Evolutionary conservation across 2,888 invertebrate genomes (phyloP), one percentile per base, ranked within the genome.

Genomic region (Amorpha juglandis): DNA sequence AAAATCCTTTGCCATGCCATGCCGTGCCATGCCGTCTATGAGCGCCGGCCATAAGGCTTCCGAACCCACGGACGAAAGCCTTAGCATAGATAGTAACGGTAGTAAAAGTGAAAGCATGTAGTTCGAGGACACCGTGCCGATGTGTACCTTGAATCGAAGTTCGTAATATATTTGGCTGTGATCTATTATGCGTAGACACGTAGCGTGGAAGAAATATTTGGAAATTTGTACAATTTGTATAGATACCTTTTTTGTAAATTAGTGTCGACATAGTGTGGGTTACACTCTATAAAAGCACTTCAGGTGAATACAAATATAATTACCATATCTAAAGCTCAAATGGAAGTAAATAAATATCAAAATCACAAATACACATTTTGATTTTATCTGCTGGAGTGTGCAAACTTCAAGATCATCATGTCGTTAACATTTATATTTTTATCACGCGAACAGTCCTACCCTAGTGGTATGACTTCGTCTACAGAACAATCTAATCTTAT

Each of bases 371-470:
- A 33, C 0, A 58, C 38, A 58, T 19, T 19, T 19, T 14, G 3
- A 16, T 42, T 58, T 58, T 38, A 58, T 42, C 38, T 38, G 9
- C 33, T n/a, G n/a, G n/a, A n/a, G n/a, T n/a, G n/a, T n/a, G n/a
- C n/a, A n/a, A n/a, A n/a, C n/a, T n/a, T n/a, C n/a, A n/a, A n/a
- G n/a, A n/a, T n/a, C n/a, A n/a, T n/a, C n/a, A n/a, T n/a, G n/a
- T n/a, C n/a, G 19, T 50, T 16, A 50, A 8, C 19, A 11, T 16
- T 58, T 11, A 58, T 58, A 9, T 6, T 16, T 11, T 58, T 58
- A 58, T 42, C 58, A 35, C 16, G 3, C 3, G 35, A 11, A 6
- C 9, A 19, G 19, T 38, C 38, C 1, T 38, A 11, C 19, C 11
- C 38, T 50, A 7, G 50, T 9, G 0, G 19, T 19, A 16, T 19